Percentiles rank a stretch among this genome's conserved stretches.
Evolutionary conservation across 2,888 invertebrate species (phyloP).

Genomic region (Tenthredo notha): DNA sequence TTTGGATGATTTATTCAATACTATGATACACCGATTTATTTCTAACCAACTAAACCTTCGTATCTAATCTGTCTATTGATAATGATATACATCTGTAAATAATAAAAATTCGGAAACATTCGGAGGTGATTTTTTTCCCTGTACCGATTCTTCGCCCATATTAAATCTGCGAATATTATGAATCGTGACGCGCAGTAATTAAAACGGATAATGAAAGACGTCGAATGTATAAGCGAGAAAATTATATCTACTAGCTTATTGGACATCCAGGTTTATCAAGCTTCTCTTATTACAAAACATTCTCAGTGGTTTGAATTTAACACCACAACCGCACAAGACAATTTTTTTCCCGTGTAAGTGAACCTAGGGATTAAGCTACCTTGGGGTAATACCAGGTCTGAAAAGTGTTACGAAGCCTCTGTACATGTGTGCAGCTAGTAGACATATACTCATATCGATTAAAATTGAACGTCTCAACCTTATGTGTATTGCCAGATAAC

Average conservation of each 20-base stretch:
- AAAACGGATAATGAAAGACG: neutral
- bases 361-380: slow-evolving; percentile 25
- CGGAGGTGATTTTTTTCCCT: neutral
- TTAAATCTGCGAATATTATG: neutral
- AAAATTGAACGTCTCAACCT: neutral
- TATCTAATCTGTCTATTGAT: neutral
- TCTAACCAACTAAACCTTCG: neutral
- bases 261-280: neutral
- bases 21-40: neutral
- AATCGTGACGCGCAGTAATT: neutral
- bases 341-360: neutral
- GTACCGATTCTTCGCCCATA: neutral
- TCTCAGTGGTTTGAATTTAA: neutral
- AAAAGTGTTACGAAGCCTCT: neutral
- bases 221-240: neutral
- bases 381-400: slow-evolving; percentile 4
- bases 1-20: neutral
- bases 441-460: neutral
- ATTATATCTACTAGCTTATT: neutral
- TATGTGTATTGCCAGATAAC: slow-evolving; percentile 22
- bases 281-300: slow-evolving; percentile 10
- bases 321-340: slow-evolving; percentile 11
- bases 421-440: neutral
- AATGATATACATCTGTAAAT: neutral
- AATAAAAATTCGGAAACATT: neutral